Percentiles rank a stretch among this genome's conserved stretches.
Conservation (phyloP, 2,113 vertebrate genomes). For the Hystrix brachyura region DNA sequence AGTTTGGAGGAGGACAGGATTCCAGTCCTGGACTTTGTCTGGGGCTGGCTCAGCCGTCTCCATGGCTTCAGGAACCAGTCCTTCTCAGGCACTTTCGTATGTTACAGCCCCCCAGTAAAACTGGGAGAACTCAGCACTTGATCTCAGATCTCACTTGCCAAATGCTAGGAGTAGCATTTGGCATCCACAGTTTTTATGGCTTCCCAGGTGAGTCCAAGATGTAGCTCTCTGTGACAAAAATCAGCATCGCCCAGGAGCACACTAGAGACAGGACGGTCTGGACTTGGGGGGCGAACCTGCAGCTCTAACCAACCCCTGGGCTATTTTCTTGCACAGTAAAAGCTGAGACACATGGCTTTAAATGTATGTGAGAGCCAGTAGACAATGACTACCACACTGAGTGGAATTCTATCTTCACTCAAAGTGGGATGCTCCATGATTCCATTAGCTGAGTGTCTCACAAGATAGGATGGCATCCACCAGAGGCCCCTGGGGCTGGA, state of each 20-base stretch:
- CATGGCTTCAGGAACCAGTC: not conserved
- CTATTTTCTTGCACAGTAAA: not conserved
- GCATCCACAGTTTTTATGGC: not conserved
- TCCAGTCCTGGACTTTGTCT: not conserved
- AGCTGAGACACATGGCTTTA: not conserved
- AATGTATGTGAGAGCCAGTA: not conserved
- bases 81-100: not conserved
- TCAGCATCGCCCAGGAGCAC: not conserved
- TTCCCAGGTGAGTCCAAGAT: not conserved
- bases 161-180: no score
- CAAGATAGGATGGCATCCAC: rapidly evolving
- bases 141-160: rapidly evolving
- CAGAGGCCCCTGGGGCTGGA: rapidly evolving
- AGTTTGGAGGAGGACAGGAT: not conserved
- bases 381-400: not conserved
- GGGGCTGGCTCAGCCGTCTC: rapidly evolving
- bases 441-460: not conserved
- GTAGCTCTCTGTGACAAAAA: not conserved
- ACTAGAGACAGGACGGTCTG: not conserved
- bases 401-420: not conserved
- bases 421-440: not conserved
- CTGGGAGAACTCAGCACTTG: rapidly evolving
- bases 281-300: not conserved
- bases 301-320: not conserved
- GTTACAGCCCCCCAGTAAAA: not conserved